Evolutionary conservation across 2,888 invertebrate genomes (phyloP).

Genomic region (Blastobasis adustella): DNA sequence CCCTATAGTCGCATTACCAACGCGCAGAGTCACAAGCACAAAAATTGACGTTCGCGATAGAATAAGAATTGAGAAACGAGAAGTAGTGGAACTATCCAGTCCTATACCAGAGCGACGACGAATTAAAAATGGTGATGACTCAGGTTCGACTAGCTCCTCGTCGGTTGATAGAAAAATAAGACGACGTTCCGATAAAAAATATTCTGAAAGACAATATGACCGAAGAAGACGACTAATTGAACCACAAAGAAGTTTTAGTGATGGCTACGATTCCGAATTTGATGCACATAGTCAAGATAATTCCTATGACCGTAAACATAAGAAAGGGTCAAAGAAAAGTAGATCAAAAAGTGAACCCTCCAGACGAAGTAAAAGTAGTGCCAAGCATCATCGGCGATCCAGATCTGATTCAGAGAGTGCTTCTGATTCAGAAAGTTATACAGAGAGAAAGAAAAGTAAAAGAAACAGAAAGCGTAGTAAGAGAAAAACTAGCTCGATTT

Average conservation of each 20-base stretch:
- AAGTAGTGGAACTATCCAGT: constrained; percentile 65
- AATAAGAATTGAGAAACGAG: constrained; percentile 68
- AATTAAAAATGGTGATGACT: constrained; percentile 34
- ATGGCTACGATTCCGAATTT: constrained; percentile 63
- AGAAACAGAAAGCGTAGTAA: constrained; percentile 53
- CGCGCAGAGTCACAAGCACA: constrained; percentile 65
- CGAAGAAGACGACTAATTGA: constrained; percentile 48
- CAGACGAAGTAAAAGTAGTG: constrained; percentile 41
- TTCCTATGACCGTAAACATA: constrained; percentile 34
- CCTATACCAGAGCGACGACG: constrained; percentile 46
- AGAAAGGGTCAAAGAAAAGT: constrained; percentile 43
- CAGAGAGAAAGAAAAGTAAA: constrained; percentile 56
- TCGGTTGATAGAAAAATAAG: constrained; percentile 49
- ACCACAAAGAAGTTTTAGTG: constrained; percentile 66
- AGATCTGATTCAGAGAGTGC: constrained; percentile 51
- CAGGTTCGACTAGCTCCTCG: constrained; percentile 62
- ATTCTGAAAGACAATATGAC: constrained; percentile 44
- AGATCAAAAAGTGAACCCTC: constrained; percentile 69
- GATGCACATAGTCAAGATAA: constrained; percentile 38
- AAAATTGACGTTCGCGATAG: constrained; percentile 67
- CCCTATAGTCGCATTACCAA: constrained; percentile 56
- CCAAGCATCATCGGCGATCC: constrained; percentile 38
- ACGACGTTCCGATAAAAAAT: constrained; percentile 36
- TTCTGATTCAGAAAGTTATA: constrained; percentile 46
- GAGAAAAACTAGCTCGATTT: constrained; percentile 55